phyloP scores from a whole-genome alignment of 2,888 invertebrate genomes.

The Tinea trinotella region DNA sequence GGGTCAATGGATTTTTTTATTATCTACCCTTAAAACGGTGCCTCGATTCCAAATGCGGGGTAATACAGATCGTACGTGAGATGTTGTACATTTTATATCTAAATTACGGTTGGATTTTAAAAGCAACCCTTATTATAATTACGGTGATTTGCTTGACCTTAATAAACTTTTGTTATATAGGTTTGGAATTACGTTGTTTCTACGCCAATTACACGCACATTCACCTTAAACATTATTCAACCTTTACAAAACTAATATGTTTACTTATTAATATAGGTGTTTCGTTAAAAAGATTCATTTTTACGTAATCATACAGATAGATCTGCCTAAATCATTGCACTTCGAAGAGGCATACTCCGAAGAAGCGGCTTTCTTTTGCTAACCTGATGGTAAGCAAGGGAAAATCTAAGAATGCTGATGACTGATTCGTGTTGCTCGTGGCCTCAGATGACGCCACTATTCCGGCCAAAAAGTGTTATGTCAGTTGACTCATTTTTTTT shows the following conservation, averaged over 20 bases:
- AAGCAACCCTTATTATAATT: slow-evolving; percentile 28
- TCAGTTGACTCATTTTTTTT: too few relatives aligned
- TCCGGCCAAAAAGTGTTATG: too few relatives aligned
- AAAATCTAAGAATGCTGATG: too few relatives aligned
- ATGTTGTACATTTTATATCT: slow-evolving; percentile 43
- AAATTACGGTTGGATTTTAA: slow-evolving; percentile 54
- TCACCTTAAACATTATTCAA: too few relatives aligned
- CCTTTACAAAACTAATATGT: background rate
- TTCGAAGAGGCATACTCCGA: too few relatives aligned
- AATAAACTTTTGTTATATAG: slow-evolving; percentile 4
- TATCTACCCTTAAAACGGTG: slow-evolving; percentile 23
- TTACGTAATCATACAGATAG: too few relatives aligned
- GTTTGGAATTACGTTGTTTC: background rate
- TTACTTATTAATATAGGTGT: background rate
- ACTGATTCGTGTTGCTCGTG: too few relatives aligned
- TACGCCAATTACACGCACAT: background rate
- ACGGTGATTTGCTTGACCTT: slow-evolving; percentile 12
- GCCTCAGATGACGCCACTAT: too few relatives aligned
- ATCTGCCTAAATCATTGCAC: too few relatives aligned
- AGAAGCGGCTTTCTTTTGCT: too few relatives aligned
- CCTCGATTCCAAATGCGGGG: slow-evolving; percentile 43
- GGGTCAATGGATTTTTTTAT: slow-evolving; percentile 19
- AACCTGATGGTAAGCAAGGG: too few relatives aligned
- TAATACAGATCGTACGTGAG: slow-evolving; percentile 67
- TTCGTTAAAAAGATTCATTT: too few relatives aligned